Conservation (phyloP, 1,140 invertebrate species). For the Drosophila truncata region DNA sequence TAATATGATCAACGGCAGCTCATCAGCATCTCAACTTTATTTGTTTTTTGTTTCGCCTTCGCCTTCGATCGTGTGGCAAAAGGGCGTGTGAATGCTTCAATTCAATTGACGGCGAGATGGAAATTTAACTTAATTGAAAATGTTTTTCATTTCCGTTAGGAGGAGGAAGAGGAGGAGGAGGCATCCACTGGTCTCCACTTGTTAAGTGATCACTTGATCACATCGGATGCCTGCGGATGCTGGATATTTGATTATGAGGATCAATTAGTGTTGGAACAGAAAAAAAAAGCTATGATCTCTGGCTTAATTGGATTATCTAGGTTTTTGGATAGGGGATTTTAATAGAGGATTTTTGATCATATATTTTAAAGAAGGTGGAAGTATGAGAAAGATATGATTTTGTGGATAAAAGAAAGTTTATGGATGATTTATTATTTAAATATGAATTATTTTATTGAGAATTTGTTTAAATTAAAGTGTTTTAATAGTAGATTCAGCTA, state of each 20-base stretch:
- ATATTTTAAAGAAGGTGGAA: background rate
- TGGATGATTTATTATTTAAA: background rate
- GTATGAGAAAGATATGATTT: background rate
- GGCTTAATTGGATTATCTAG: constrained; percentile 34
- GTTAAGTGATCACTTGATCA: constrained; percentile 38
- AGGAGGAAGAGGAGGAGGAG: constrained; percentile 5
- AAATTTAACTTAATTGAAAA: constrained; percentile 79
- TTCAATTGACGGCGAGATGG: constrained; percentile 35
- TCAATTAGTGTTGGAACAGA: constrained; percentile 32
- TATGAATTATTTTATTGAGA: background rate
- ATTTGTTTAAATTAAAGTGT: background rate
- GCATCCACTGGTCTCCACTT: constrained; percentile 13
- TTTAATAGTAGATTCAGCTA: background rate
- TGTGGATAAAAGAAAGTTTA: background rate
- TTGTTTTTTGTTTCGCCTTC: constrained; percentile 21
- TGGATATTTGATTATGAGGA: constrained; percentile 45
- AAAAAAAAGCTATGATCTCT: constrained; percentile 8
- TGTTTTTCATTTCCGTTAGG: constrained; percentile 61
- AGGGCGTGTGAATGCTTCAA: constrained; percentile 77
- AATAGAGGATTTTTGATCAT: background rate
- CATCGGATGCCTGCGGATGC: constrained; percentile 30
- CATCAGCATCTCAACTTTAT: constrained; percentile 73
- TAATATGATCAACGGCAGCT: constrained; percentile 81
- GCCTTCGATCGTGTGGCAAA: constrained; percentile 73
- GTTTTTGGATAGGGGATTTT: constrained; percentile 11